Base-by-base conservation (phyloP, 2,113 vertebrate genomes). In the Martes martes region DNA sequence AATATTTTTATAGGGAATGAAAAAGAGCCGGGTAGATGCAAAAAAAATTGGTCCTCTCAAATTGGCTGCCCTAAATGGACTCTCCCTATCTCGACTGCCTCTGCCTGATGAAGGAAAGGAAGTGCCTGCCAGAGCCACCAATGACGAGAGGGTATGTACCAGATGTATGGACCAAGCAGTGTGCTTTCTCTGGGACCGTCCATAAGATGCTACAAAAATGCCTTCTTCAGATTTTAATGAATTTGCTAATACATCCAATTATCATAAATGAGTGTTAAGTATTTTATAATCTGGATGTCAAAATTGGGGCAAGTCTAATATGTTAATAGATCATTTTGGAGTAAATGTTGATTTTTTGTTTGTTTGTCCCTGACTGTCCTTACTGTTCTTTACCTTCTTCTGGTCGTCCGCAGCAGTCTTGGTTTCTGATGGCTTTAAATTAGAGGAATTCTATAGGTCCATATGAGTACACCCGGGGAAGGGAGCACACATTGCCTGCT, bases 11-110 rank as follows among this genome's bases (percentile, higher is more conserved):
- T 95, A 99, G 99, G 99, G 99, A 81, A 99, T 99, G 99, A 99
- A 99, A 99, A 99, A 99, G 98, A 98, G 98, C 16, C 99, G 99
- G 98, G 98, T 98, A 52, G 99, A 99, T 85, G 98, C 99, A 31
- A 99, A 99, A 98, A 99, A 99, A 98, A 99, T 99, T 84, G 99
- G 99, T 15, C 99, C 99, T 67, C 98, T 99, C 97, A 99, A 99
- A 94, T 95, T 99, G 96, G 99, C 99, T 59, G 99, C 99, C 24
- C 99, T 99, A 14, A 99, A 99, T 59, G 99, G 99, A 84, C 98
- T 99, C 63, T 99, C 99, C 0, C 97, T 99, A 93, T 99, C 99
- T 45, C 98, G 99, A 89, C 98, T 99, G 98, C 99, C 99, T 31
- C 88, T 99, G 96, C 98, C 99, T 5, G 99, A 99, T 69, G 99